Percentiles rank a stretch among this genome's conserved stretches.
phyloP scores from a whole-genome alignment of 2,888 invertebrate genomes.

The Cancer borealis region DNA sequence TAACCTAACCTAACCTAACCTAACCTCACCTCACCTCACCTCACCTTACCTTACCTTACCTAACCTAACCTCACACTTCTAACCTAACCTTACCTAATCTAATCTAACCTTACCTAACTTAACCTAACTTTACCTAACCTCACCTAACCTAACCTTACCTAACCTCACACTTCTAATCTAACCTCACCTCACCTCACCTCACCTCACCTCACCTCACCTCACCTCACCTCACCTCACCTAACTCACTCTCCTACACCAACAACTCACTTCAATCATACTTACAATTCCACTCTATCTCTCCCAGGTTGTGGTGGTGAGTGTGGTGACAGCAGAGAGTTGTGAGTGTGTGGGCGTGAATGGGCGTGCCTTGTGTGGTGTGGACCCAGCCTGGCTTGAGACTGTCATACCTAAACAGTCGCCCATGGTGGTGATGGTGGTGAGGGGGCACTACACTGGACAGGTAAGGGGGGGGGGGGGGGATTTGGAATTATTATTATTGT shows the following conservation, averaged over 20 bases:
- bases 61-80: too few species aligned
- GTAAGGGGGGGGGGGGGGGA: slow-evolving; percentile 44
- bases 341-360: slow-evolving; percentile 68
- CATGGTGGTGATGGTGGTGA: slow-evolving; percentile 69
- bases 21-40: too few species aligned
- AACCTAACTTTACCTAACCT: background rate
- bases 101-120: background rate
- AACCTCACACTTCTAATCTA: too few species aligned
- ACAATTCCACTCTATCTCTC: background rate
- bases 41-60: too few species aligned
- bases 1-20: too few species aligned
- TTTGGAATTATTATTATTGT: background rate
- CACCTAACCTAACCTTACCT: too few species aligned
- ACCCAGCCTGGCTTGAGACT: slow-evolving; percentile 72
- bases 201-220: too few species aligned
- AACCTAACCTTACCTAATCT: too few species aligned
- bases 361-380: slow-evolving; percentile 53
- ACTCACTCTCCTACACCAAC: too few species aligned
- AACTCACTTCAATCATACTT: background rate
- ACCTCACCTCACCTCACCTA: too few species aligned
- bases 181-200: background rate
- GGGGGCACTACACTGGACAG: slow-evolving; percentile 69
- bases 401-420: slow-evolving; percentile 72
- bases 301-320: slow-evolving; percentile 70
- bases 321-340: slow-evolving; percentile 73